phyloP scores from a whole-genome alignment of 2,113 vertebrate genomes.

The Cyprinus carpio region DNA sequence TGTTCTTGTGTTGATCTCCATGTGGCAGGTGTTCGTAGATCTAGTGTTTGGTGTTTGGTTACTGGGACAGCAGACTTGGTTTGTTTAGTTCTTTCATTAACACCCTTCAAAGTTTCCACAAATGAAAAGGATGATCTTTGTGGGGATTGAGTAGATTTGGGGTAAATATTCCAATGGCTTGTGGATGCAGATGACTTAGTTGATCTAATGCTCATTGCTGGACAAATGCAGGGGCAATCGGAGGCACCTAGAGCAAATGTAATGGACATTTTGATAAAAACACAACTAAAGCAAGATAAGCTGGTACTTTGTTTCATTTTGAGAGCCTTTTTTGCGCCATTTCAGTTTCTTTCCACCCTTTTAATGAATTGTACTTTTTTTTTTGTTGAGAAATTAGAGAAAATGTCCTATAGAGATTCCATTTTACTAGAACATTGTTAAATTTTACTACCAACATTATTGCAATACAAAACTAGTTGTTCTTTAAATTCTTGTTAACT shows the following conservation, averaged over 20 bases:
- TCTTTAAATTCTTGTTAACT: background rate
- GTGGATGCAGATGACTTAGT: constrained; percentile 9
- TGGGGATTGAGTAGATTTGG: constrained; percentile 23
- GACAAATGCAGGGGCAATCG: constrained; percentile 56
- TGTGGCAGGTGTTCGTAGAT: background rate
- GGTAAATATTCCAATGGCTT: constrained; percentile 41
- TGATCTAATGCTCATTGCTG: constrained; percentile 4
- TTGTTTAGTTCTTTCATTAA: background rate
- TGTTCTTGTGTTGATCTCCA: constrained; percentile 11
- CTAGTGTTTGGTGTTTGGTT: background rate
- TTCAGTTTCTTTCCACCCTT: background rate
- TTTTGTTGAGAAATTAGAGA: background rate
- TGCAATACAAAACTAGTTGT: background rate
- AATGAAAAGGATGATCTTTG: background rate
- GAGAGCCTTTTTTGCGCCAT: background rate
- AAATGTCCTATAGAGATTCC: background rate
- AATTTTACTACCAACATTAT: too few species aligned
- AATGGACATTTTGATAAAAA: background rate
- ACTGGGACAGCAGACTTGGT: background rate
- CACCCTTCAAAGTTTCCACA: background rate
- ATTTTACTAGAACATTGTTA: background rate
- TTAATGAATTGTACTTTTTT: background rate
- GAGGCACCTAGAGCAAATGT: constrained; percentile 44
- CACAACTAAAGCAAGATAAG: background rate
- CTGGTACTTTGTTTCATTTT: background rate